Conservation (phyloP, 2,888 invertebrate species). For the Pseudococcus longispinus region DNA sequence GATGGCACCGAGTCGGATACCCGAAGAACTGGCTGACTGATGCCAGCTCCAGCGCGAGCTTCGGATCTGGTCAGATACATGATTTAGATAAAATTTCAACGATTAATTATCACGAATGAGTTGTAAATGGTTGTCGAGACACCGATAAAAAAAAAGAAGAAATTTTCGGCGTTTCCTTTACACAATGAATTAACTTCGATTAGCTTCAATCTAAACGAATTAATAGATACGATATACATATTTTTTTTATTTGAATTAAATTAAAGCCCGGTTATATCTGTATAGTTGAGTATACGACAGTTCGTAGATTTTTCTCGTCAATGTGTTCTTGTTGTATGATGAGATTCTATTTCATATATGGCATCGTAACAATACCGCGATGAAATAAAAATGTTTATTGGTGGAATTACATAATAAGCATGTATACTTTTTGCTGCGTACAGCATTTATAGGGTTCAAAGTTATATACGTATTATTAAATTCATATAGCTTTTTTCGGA, state of each 20-base stretch:
- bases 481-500: no score
- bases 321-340: not conserved
- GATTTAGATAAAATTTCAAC: conserved; percentile 33
- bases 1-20: conserved; percentile 3
- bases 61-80: not conserved
- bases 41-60: not conserved
- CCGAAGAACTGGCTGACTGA: not conserved
- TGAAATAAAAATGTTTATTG: conserved; percentile 16
- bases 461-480: no score
- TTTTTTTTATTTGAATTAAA: conserved; percentile 43
- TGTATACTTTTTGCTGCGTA: not conserved
- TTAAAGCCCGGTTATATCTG: not conserved
- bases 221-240: not conserved
- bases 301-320: not conserved
- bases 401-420: not conserved
- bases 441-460: no score
- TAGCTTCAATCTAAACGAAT: conserved; percentile 37
- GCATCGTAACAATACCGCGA: not conserved
- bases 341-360: no score
- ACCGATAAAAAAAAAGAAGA: not conserved
- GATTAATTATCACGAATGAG: conserved; percentile 39
- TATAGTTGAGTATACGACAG: not conserved
- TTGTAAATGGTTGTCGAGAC: conserved; percentile 30
- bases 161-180: not conserved
- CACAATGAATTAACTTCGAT: conserved; percentile 40